Conservation (phyloP, 2,113 vertebrate species). For the Halichoerus grypus region DNA sequence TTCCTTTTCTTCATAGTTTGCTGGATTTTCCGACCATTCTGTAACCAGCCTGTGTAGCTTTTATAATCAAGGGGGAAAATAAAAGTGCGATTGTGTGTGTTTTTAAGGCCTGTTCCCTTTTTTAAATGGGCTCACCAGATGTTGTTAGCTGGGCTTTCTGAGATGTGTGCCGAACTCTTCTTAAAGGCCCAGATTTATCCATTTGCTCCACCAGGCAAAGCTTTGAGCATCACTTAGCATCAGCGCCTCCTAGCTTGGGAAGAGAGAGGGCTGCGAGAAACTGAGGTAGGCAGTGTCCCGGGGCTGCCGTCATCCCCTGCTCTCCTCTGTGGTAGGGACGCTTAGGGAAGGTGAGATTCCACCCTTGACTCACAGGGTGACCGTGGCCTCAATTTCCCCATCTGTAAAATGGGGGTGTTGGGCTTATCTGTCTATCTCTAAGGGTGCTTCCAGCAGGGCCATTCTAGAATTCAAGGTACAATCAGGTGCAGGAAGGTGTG, state of each 20-base stretch:
- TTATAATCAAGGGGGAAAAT: constrained; percentile 38
- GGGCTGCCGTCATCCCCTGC: not conserved
- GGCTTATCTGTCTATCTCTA: not conserved
- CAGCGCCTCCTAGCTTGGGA: not conserved
- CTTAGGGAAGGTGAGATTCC: not conserved
- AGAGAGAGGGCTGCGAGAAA: not conserved
- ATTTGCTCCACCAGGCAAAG: not conserved
- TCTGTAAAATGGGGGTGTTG: not conserved
- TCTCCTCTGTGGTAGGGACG: not conserved
- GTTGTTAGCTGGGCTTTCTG: constrained; percentile 44
- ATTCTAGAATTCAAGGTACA: constrained; percentile 5
- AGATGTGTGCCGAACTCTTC: constrained; percentile 18
- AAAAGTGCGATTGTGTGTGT: constrained; percentile 48
- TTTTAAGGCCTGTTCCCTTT: constrained; percentile 52
- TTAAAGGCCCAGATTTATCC: constrained; percentile 43
- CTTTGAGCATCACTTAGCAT: not conserved
- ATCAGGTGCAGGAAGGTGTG: not conserved
- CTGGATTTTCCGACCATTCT: constrained; percentile 65
- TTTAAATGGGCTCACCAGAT: constrained; percentile 76
- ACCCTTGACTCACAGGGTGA: not conserved
- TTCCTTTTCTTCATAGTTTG: constrained; percentile 62
- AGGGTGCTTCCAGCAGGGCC: not conserved
- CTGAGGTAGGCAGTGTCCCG: not conserved
- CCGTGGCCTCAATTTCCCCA: not conserved
- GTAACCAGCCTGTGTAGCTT: constrained; percentile 19